Evolutionary conservation across 2,888 invertebrate species (phyloP).

Genomic region (Nipponacmea schrenckii): DNA sequence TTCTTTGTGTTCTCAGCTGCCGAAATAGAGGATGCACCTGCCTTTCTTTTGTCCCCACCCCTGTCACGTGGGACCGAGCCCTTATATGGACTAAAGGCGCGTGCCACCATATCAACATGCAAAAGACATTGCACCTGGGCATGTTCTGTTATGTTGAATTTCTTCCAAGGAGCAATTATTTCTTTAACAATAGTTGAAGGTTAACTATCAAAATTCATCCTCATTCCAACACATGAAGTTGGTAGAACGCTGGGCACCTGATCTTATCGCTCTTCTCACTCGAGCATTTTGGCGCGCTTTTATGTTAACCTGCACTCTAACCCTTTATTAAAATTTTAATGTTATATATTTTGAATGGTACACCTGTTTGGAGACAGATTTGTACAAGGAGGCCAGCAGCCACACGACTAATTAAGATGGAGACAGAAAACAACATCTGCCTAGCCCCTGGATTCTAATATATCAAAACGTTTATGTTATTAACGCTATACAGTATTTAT

Average conservation of each 20-base stretch:
- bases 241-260: neutral
- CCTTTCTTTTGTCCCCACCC: constrained; percentile 20
- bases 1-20: constrained; percentile 33
- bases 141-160: constrained; percentile 5
- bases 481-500: no score
- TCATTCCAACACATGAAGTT: neutral
- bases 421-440: no score
- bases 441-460: no score
- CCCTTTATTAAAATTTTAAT: neutral
- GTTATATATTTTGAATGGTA: neutral
- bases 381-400: neutral
- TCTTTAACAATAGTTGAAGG: constrained; percentile 2
- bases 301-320: neutral
- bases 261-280: neutral
- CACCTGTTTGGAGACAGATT: constrained; percentile 3
- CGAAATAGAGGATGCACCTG: constrained; percentile 24
- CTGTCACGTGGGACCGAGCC: neutral
- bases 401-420: neutral
- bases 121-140: constrained; percentile 5
- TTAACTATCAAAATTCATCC: neutral
- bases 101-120: constrained; percentile 12
- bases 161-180: neutral
- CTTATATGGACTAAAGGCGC: constrained; percentile 16
- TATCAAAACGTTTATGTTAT: no score
- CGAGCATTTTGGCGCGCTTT: constrained; percentile 3